These are phyloP conservation scores for Thaleichthys pacificus DNA, from an alignment of 2,797 vertebrate species.

Conservation along the genomic window DNA sequence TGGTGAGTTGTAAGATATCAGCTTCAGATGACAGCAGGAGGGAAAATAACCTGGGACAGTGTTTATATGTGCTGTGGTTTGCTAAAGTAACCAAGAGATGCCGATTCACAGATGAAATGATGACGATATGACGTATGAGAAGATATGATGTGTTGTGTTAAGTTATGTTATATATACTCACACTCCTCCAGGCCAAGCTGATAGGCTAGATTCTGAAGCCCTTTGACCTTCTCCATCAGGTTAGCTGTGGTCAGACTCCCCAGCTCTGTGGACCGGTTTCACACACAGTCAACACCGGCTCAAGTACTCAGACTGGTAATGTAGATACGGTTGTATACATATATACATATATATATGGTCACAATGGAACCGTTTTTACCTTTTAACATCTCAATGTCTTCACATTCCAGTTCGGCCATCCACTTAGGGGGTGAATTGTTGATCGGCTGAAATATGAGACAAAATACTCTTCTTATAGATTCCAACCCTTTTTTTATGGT, in stretches of 20 bases:
- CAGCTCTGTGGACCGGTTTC: conserved; percentile 77
- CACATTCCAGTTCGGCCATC: conserved; percentile 97
- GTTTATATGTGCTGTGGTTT: not conserved
- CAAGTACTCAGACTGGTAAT: not conserved
- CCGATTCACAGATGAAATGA: too few species aligned
- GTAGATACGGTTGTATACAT: conserved; percentile 9
- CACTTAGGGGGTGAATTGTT: conserved; percentile 95
- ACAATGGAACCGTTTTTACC: conserved; percentile 69
- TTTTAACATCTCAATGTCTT: conserved; percentile 98
- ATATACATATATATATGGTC: too few species aligned
- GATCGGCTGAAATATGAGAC: conserved; percentile 81
- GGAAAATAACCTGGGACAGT: not conserved
- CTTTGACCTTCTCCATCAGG: conserved; percentile 98
- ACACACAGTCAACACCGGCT: not conserved
- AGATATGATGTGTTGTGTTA: not conserved
- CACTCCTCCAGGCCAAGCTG: conserved; percentile 98
- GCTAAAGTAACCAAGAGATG: not conserved
- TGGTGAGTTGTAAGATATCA: conserved; percentile 44
- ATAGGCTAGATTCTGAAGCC: conserved; percentile 95
- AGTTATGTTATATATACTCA: conserved; percentile 74
- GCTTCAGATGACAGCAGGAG: not conserved
- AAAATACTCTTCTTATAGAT: not conserved
- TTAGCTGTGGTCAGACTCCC: conserved; percentile 97
- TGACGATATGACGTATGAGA: too few species aligned
- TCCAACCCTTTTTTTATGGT: too few species aligned